Percentiles rank a stretch among this genome's conserved stretches.
Evolutionary conservation across 2,888 invertebrate species (phyloP).

Genomic region (Silvanus unidentatus): DNA sequence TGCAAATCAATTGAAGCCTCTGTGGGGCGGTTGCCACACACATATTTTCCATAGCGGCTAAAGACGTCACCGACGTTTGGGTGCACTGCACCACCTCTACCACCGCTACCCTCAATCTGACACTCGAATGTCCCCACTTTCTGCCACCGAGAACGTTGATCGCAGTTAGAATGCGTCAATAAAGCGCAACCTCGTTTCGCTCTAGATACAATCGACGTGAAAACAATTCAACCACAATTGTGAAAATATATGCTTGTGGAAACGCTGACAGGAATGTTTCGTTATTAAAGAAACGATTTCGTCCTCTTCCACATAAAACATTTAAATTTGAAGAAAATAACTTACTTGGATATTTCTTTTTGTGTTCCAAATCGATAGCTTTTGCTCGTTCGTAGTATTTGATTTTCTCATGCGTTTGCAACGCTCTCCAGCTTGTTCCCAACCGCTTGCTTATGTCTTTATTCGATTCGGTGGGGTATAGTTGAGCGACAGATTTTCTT

Average conservation of each 20-base stretch:
- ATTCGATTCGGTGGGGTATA: slow-evolving; percentile 55
- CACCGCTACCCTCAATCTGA: not conserved
- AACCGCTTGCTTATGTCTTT: slow-evolving; percentile 57
- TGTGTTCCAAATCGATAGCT: slow-evolving; percentile 54
- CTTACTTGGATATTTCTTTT: slow-evolving; percentile 57
- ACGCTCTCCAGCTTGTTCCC: slow-evolving; percentile 54
- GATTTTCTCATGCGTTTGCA: slow-evolving; percentile 50
- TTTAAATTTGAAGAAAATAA: slow-evolving; percentile 7
- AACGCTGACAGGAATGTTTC: too few species aligned
- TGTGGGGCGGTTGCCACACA: slow-evolving; percentile 24
- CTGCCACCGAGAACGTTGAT: too few species aligned
- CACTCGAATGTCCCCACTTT: too few species aligned
- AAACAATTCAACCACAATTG: not conserved
- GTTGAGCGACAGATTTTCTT: slow-evolving; percentile 52
- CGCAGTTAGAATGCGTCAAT: not conserved
- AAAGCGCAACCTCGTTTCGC: not conserved
- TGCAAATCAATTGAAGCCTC: slow-evolving; percentile 39
- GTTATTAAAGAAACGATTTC: too few species aligned
- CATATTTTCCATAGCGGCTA: slow-evolving; percentile 1
- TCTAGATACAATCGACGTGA: not conserved
- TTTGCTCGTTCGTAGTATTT: slow-evolving; percentile 53
- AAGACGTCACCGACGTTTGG: not conserved
- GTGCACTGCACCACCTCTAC: too few species aligned
- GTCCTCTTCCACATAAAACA: too few species aligned
- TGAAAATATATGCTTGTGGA: too few species aligned